Conservation (phyloP, 2,888 invertebrate species). For the Euzophera pinguis region DNA sequence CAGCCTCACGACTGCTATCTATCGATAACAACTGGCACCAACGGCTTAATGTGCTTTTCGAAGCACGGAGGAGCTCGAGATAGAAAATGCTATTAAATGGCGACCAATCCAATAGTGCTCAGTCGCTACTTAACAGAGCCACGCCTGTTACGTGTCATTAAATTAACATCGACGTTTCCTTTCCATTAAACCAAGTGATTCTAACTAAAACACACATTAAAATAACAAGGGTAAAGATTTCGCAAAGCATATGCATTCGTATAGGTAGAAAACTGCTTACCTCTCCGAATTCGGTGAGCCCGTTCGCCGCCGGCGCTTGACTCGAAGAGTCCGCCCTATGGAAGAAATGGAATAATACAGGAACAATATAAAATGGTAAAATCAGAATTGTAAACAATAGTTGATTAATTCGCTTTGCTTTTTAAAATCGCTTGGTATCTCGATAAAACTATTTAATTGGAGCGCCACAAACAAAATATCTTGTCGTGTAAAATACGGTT, state of each 20-base stretch:
- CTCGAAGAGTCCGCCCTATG: conserved; percentile 78
- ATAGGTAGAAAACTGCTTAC: conserved; percentile 47
- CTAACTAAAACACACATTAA: not conserved
- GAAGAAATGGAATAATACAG: conserved; percentile 45
- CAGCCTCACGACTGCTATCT: too few relatives aligned
- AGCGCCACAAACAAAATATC: not conserved
- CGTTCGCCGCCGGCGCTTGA: conserved; percentile 66
- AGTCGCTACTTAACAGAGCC: too few relatives aligned
- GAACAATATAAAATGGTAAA: conserved; percentile 25
- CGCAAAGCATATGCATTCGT: conserved; percentile 17
- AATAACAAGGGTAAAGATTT: conserved; percentile 2
- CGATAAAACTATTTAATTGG: not conserved
- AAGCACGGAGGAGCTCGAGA: too few relatives aligned
- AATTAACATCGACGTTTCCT: conserved; percentile 20
- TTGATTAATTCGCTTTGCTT: conserved; percentile 25
- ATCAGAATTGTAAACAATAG: too few relatives aligned
- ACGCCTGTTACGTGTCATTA: not conserved
- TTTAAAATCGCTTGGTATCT: conserved; percentile 17
- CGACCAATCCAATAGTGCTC: too few relatives aligned
- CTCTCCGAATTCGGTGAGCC: conserved; percentile 76
- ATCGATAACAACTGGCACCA: too few relatives aligned
- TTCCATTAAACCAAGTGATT: conserved; percentile 18
- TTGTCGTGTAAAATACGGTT: too few relatives aligned
- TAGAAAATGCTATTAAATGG: too few relatives aligned
- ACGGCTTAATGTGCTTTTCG: too few relatives aligned